These are phyloP conservation scores for Argopecten irradians DNA, from an alignment of 1,140 invertebrate species.

Conservation along the genomic window DNA sequence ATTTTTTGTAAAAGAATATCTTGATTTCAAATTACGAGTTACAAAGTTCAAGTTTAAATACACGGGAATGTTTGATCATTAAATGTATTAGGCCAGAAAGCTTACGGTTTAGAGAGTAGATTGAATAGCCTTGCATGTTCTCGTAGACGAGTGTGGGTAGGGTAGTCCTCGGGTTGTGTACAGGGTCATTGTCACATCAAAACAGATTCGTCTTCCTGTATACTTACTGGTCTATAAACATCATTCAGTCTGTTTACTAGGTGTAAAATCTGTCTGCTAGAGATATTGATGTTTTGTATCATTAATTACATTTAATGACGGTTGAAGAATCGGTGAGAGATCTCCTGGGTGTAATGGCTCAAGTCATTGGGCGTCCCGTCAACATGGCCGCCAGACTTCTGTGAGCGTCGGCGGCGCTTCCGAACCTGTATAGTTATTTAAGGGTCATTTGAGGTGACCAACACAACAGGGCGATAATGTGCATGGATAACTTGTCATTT, in stretches of 20 bases:
- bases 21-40: background rate
- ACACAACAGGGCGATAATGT: background rate
- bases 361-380: background rate
- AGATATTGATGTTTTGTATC: constrained; percentile 18
- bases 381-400: background rate
- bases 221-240: background rate
- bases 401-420: background rate
- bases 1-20: constrained; percentile 13
- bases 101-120: background rate
- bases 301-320: constrained; percentile 10
- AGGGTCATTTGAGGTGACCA: constrained; percentile 7
- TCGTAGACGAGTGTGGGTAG: background rate
- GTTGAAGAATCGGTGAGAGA: background rate
- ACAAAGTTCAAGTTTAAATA: constrained; percentile 18
- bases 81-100: background rate
- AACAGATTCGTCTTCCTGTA: background rate
- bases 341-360: background rate
- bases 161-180: background rate
- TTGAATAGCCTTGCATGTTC: background rate
- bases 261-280: background rate
- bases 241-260: background rate
- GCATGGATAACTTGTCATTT: background rate
- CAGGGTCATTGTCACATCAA: background rate
- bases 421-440: constrained; percentile 11
- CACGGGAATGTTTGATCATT: background rate